Evolutionary conservation across 2,888 invertebrate genomes (phyloP).

Genomic region (Oxyteleia sp.): DNA sequence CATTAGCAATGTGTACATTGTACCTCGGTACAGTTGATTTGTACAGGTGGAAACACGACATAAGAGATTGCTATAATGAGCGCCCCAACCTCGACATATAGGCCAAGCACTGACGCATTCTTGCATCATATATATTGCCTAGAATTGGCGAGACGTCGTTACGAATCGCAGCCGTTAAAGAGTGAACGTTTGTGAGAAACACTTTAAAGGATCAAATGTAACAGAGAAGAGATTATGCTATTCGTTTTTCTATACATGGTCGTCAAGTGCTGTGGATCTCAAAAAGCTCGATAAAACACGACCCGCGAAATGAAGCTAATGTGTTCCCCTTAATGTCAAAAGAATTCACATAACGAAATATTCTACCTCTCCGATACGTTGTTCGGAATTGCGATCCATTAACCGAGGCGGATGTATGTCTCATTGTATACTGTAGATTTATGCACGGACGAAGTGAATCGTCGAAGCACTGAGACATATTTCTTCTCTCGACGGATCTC

Average conservation of each 20-base stretch:
- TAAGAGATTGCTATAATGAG: conserved; percentile 84
- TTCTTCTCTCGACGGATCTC: neutral
- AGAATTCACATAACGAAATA: neutral
- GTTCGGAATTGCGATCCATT: neutral
- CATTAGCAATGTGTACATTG: conserved; percentile 78
- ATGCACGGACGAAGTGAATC: neutral
- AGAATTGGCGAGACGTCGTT: conserved; percentile 25
- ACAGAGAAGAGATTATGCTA: neutral
- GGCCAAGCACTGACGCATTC: conserved; percentile 83
- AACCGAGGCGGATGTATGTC: neutral
- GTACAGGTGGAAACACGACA: conserved; percentile 79
- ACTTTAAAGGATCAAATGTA: conserved; percentile 28
- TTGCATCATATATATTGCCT: conserved; percentile 51
- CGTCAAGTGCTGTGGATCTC: too few species aligned
- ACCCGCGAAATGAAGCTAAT: neutral
- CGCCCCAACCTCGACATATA: conserved; percentile 84
- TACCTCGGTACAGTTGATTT: conserved; percentile 76
- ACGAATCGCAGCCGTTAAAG: conserved; percentile 39
- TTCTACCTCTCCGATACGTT: too few species aligned
- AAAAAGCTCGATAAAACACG: neutral
- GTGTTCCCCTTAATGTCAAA: neutral
- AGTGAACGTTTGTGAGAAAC: conserved; percentile 25
- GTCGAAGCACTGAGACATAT: neutral
- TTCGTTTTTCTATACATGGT: too few species aligned
- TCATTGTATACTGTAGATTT: neutral